Base-by-base conservation (phyloP, 2,113 vertebrate genomes). In the Synchiropus splendidus region DNA sequence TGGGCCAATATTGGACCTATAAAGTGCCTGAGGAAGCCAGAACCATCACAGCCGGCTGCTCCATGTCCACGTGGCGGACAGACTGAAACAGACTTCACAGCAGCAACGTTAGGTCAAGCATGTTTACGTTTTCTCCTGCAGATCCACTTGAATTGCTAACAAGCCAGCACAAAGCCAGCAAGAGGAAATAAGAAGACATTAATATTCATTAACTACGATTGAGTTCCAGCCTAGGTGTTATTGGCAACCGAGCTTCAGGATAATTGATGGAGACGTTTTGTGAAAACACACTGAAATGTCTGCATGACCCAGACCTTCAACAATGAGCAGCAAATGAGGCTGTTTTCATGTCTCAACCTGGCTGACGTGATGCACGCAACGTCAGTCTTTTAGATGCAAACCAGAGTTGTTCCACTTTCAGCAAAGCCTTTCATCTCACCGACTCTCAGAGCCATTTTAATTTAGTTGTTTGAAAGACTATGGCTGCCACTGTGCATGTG, bases 131-230 rank as follows among this genome's bases (percentile, higher is more conserved):
- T 51, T 41, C 60, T 51, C 36, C 32, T 57, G 58, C 48, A 54
- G 39, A 58, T 61, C 49, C 57, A 51, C 75, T 54, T 56, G 60
- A 66, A 60, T 51, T 31, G 54, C 45, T 31, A 57, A 54, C 46
- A 64, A 54, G 13, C 40, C 1, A 58, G 41, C 62, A 39, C n/a
- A 60, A 35, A 32, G 46, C 30, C 35, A 2, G 54, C 41, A 45
- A 42, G 62, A 58, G 16, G 31, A 48, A 66, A 73, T 38, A 68
- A 11, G 16, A 4, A 30, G 12, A 16, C 53, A 72, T 77, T 54
- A 72, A 82, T 79, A 73, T 81, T 77, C 60, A 79, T 75, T 52
- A 39, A 39, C 52, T 62, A 77, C 72, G 43, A 62, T 16, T 58
- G 54, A 49, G 67, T n/a, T n/a, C 42, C 40, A 63, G 58, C 54